Evolutionary conservation across 1,140 invertebrate species (phyloP).

Genomic region (Panagrolaimus sp.): DNA sequence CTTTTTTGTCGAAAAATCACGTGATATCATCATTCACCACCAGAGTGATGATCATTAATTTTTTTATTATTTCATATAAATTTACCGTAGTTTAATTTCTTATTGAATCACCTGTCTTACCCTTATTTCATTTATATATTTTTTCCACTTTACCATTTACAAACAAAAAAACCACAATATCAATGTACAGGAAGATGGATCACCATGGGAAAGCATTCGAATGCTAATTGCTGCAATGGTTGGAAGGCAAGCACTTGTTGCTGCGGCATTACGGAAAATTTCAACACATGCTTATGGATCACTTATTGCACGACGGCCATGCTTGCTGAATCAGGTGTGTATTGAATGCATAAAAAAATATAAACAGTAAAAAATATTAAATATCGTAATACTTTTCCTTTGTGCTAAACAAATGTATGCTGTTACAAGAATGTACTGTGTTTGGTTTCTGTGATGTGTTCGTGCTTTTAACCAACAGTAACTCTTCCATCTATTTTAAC

Average conservation of each 20-base stretch:
- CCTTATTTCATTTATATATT: not conserved
- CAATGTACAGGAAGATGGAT: slow-evolving; percentile 39
- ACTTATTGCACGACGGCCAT: slow-evolving; percentile 43
- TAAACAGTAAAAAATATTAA: not conserved
- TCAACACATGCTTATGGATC: slow-evolving; percentile 52
- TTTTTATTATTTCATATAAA: too few species aligned
- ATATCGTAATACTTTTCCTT: too few species aligned
- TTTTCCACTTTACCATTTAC: not conserved
- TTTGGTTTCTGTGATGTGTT: not conserved
- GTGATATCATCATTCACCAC: too few species aligned
- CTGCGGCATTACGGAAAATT: slow-evolving; percentile 50
- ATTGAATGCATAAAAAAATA: not conserved
- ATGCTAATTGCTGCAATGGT: slow-evolving; percentile 55
- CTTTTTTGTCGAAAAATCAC: too few species aligned
- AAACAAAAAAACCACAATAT: not conserved
- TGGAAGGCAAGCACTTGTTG: slow-evolving; percentile 51
- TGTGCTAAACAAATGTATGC: too few species aligned
- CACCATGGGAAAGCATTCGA: slow-evolving; percentile 57
- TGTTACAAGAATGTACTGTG: not conserved
- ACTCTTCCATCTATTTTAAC: slow-evolving; percentile 25
- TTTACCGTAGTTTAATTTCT: too few species aligned
- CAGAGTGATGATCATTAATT: too few species aligned
- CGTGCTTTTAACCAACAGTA: slow-evolving; percentile 2
- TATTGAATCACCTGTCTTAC: too few species aligned
- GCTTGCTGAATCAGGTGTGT: slow-evolving; percentile 51